Evolutionary conservation across 2,888 invertebrate genomes (phyloP), one percentile per base, ranked within the genome.

Genomic region (Tachystola acroxantha): DNA sequence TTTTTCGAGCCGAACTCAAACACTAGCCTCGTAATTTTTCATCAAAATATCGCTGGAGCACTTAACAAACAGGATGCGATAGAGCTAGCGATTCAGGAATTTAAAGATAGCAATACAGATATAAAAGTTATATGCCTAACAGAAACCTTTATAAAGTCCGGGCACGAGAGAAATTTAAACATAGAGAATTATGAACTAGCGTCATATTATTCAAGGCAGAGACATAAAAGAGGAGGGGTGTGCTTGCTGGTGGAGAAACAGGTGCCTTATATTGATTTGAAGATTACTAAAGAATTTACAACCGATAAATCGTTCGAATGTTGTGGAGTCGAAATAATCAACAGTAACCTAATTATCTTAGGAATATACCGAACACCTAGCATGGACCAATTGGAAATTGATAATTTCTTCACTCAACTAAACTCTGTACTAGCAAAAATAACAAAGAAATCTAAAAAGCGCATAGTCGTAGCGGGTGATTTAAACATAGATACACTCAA

Each of bases 241-340:
- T 31, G 31, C 10, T 19, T 31, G 2, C 20, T 31, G 2, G 20
- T 19, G 2, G n/a, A 10, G 10, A 7, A 31, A n/a, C 9, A 31
- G 7, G n/a, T n/a, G n/a, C n/a, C n/a, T n/a, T 19, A n/a, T n/a
- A 9, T 19, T 5, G 7, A 16, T 3, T 7, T 10, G 10, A 31
- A n/a, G 16, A 19, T 31, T 9, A 5, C 19, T 19, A 19, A 31
- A 2, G 10, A 12, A 28, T 28, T 10, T 10, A 3, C 11, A 10
- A 12, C 12, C 2, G 7, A 19, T 11, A 14, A 10, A 10, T 10
- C 3, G 2, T 33, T 33, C 10, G 33, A 33, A 14, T 33, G 33
- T 33, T 25, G 25, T 14, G 33, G 33, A 14, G 25, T 33, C 3
- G 33, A 33, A n/a, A 3, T 33, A 7, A n/a, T 10, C n/a, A n/a